Percentiles rank a stretch among this genome's conserved stretches.
These are phyloP conservation scores for Drosophila jambulina DNA, from an alignment of 1,140 invertebrate genomes.

Conservation along the genomic window DNA sequence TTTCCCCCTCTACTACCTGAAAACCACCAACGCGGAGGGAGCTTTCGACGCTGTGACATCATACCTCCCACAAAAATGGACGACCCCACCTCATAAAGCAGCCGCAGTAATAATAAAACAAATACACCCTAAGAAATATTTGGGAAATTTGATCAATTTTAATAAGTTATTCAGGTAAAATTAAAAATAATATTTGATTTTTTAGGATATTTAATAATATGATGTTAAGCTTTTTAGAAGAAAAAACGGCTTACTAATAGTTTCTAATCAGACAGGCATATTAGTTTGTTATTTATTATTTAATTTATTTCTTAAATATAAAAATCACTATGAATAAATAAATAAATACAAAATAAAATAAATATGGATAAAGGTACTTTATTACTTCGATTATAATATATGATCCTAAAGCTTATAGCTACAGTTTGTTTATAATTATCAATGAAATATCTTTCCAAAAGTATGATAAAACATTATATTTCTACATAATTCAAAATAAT, in stretches of 20 bases:
- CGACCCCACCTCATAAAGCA: conserved; percentile 27
- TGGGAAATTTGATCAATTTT: not conserved
- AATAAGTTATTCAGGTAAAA: not conserved
- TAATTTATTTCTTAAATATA: not conserved
- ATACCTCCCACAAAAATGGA: conserved; percentile 58
- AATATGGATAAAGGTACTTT: too few relatives aligned
- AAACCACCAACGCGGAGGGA: not conserved
- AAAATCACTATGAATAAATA: too few relatives aligned
- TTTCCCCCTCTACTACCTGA: not conserved
- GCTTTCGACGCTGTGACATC: conserved; percentile 61
- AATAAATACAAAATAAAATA: too few relatives aligned
- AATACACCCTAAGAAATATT: conserved; percentile 5
- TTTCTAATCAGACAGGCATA: not conserved
- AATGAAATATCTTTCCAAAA: not conserved
- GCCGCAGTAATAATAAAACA: conserved; percentile 18
- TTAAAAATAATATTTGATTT: not conserved
- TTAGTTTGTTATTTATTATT: not conserved
- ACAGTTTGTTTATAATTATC: too few relatives aligned
- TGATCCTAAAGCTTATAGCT: too few relatives aligned
- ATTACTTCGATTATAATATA: too few relatives aligned
- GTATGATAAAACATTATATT: not conserved
- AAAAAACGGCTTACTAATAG: not conserved
- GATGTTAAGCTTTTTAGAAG: not conserved
- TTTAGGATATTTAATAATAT: not conserved
- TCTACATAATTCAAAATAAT: not conserved